Base-by-base conservation (phyloP, 2,113 vertebrate genomes). In the Leptosomus discolor region DNA sequence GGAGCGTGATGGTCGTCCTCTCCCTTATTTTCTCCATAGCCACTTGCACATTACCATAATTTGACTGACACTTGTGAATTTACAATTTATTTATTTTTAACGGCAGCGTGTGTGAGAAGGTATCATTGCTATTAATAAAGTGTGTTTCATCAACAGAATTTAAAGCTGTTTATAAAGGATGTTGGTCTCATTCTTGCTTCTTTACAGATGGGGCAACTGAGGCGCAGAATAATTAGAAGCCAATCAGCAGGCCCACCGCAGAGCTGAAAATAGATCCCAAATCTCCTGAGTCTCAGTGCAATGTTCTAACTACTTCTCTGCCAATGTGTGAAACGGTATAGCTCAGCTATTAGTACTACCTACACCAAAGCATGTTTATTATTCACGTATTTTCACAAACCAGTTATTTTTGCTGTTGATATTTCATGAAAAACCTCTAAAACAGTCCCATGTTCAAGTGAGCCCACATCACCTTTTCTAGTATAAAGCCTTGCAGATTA, bases 211-310 rank as follows among this genome's bases (percentile, higher is more conserved):
- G 69, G 73, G 73, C 53, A 94, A 92, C 89, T 65, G 91, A 94
- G 83, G 89, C 3, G 34, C 54, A 39, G 61, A 89, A 91, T 89
- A 92, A 91, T 94, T 92, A 95, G 89, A 86, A 92, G 84, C 91
- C 81, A 93, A 97, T 73, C 89, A 95, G 80, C 61, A 68, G 79
- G 76, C 79, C 79, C 58, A 77, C 51, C 1, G 22, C 26, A 2
- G 68, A 73, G 80, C 86, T 91, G 80, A 85, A 96, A 97, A 95
- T 68, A 95, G 77, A 94, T 73, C 73, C 83, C 96, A 92, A 68
- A 81, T 69, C 91, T 85, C 91, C 96, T 0, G 18, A 85, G 91
- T 39, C 82, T 67, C 79, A 21, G 51, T 37, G 43, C 53, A 75
- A 21, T 10, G 11, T 48, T 79, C 78, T 85, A 63, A 9, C 76